Percentiles rank a stretch among this genome's conserved stretches.
phyloP scores from a whole-genome alignment of 2,888 invertebrate species.

The Phragmatobia fuliginosa region DNA sequence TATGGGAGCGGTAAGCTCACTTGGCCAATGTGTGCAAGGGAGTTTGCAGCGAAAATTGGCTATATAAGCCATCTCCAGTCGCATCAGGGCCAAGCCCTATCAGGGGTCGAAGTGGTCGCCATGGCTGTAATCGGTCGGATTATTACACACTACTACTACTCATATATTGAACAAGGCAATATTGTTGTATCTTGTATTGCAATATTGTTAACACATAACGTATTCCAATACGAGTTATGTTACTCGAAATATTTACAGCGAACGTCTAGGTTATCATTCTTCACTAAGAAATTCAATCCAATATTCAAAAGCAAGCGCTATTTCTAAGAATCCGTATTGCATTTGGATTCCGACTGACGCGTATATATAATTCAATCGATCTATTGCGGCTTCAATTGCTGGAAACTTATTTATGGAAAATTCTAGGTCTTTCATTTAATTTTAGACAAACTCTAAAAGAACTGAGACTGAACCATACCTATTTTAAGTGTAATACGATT shows the following conservation, averaged over 20 bases:
- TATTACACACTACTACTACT: no score
- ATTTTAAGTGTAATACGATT: no score
- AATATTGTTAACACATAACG: not conserved
- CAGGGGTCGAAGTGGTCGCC: no score
- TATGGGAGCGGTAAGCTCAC: no score
- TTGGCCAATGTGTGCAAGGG: no score
- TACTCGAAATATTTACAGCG: not conserved
- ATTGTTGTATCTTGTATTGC: not conserved
- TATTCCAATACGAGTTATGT: not conserved
- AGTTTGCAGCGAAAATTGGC: no score
- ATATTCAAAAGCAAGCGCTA: not conserved
- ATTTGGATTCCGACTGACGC: not conserved
- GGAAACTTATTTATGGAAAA: not conserved
- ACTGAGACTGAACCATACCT: no score
- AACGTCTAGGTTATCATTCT: not conserved
- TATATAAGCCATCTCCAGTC: no score
- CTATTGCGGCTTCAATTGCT: not conserved
- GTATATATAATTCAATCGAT: constrained; percentile 6
- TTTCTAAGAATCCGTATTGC: not conserved
- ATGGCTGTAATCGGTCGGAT: no score
- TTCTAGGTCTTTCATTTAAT: not conserved
- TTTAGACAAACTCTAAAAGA: no score
- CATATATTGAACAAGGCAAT: not conserved
- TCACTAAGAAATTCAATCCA: constrained; percentile 7
- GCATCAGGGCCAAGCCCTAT: no score